These are phyloP conservation scores for Hartigia nigra DNA, from an alignment of 2,888 invertebrate species.

Conservation along the genomic window DNA sequence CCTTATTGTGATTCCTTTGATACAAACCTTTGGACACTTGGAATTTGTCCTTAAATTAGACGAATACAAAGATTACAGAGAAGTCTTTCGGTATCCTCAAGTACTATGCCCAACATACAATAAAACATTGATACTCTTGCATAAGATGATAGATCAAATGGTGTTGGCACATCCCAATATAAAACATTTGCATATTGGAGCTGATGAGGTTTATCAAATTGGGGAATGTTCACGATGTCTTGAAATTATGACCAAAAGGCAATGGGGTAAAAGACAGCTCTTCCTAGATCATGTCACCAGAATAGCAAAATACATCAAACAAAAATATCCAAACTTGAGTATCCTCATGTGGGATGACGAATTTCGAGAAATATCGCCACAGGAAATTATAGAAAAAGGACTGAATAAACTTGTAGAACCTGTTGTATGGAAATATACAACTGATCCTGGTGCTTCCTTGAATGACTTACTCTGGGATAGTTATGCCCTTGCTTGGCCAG, in stretches of 20 bases:
- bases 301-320: slow-evolving; percentile 68
- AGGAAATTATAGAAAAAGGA: slow-evolving; percentile 65
- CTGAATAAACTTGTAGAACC: slow-evolving; percentile 71
- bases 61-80: slow-evolving; percentile 75
- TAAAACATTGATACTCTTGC: slow-evolving; percentile 70
- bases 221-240: slow-evolving; percentile 73
- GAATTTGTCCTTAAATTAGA: slow-evolving; percentile 82
- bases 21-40: slow-evolving; percentile 90
- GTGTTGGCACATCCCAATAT: slow-evolving; percentile 69
- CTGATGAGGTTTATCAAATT: slow-evolving; percentile 83
- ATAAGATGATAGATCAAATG: slow-evolving; percentile 79
- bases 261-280: slow-evolving; percentile 70
- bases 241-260: slow-evolving; percentile 59
- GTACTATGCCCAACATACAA: slow-evolving; percentile 78
- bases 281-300: slow-evolving; percentile 74
- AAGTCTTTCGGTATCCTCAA: slow-evolving; percentile 71
- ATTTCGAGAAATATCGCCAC: slow-evolving; percentile 71
- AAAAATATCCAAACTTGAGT: slow-evolving; percentile 68
- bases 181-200: slow-evolving; percentile 79
- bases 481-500: slow-evolving; percentile 72
- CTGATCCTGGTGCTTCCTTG: slow-evolving; percentile 61
- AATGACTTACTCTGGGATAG: slow-evolving; percentile 69
- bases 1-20: slow-evolving; percentile 79
- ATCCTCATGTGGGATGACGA: slow-evolving; percentile 88
- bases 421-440: slow-evolving; percentile 79